These are phyloP conservation scores for Salminus brasiliensis DNA, from an alignment of 2,113 vertebrate genomes.

Conservation along the genomic window DNA sequence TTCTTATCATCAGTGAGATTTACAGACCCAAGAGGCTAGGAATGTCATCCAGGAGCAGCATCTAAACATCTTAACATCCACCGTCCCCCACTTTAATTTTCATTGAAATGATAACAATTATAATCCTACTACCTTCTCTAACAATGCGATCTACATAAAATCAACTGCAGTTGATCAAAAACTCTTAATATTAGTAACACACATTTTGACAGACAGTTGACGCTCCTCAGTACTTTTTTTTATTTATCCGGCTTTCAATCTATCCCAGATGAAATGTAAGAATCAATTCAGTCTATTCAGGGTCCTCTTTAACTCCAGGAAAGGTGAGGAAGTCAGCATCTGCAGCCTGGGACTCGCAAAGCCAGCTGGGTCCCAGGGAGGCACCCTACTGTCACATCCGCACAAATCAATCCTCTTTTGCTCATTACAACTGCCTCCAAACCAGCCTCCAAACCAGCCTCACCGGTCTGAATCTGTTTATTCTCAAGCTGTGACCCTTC, in stretches of 20 bases:
- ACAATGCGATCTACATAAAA: too few species aligned
- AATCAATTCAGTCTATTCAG: not conserved
- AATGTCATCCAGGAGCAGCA: constrained; percentile 21
- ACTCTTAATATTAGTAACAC: too few species aligned
- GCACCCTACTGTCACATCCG: not conserved
- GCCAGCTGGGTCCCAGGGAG: not conserved
- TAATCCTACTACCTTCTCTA: too few species aligned
- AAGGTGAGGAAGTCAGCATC: not conserved
- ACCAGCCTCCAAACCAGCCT: not conserved
- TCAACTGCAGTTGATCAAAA: too few species aligned
- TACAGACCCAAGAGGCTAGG: constrained; percentile 4
- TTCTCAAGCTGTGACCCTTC: not conserved
- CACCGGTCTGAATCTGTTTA: not conserved
- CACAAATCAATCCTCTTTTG: not conserved
- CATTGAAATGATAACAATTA: too few species aligned
- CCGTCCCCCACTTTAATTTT: not conserved
- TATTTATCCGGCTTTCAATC: too few species aligned
- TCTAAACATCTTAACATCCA: not conserved
- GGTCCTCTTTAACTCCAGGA: not conserved
- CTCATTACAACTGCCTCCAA: not conserved
- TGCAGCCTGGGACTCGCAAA: not conserved
- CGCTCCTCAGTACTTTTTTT: too few species aligned
- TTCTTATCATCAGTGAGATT: not conserved
- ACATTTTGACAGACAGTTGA: too few species aligned
- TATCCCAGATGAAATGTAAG: not conserved